Evolutionary conservation across 2,888 invertebrate genomes (phyloP).

Genomic region (Hybos culiciformis): DNA sequence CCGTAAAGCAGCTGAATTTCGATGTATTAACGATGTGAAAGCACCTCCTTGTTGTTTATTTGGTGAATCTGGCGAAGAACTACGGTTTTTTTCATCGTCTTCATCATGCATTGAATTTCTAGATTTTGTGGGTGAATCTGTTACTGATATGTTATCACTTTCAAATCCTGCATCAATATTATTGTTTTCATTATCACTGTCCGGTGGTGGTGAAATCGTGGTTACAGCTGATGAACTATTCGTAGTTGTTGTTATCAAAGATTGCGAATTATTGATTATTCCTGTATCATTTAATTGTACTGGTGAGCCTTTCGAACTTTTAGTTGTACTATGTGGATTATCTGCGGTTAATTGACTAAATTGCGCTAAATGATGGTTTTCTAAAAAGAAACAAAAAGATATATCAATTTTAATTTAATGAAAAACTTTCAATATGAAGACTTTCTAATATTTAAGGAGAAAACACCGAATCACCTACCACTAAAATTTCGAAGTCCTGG

Average conservation of each 20-base stretch:
- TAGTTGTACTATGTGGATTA: constrained; percentile 54
- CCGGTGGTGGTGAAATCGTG: constrained; percentile 36
- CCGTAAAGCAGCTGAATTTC: constrained; percentile 23
- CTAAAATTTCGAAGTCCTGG: constrained; percentile 24
- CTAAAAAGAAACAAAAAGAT: constrained; percentile 12
- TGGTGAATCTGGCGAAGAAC: constrained; percentile 26
- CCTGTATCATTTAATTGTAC: constrained; percentile 20
- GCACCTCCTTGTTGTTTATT: constrained; percentile 24
- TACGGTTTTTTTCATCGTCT: constrained; percentile 31
- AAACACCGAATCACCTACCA: constrained; percentile 19
- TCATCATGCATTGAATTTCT: constrained; percentile 40
- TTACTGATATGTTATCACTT: constrained; percentile 36
- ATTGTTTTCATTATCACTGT: constrained; percentile 31
- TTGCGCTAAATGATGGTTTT: constrained; percentile 24
- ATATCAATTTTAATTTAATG: not conserved
- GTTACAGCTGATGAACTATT: constrained; percentile 22
- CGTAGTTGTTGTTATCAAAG: too few species aligned
- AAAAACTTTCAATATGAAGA: not conserved
- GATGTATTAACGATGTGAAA: constrained; percentile 34
- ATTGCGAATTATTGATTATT: not conserved
- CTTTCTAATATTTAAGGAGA: not conserved
- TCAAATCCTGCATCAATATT: constrained; percentile 35
- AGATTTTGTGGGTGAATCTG: constrained; percentile 36
- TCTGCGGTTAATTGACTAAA: constrained; percentile 33
- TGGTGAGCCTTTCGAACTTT: constrained; percentile 50